Conservation (phyloP, 64 coral and sea anemone species). For the Trachythela sp. region DNA sequence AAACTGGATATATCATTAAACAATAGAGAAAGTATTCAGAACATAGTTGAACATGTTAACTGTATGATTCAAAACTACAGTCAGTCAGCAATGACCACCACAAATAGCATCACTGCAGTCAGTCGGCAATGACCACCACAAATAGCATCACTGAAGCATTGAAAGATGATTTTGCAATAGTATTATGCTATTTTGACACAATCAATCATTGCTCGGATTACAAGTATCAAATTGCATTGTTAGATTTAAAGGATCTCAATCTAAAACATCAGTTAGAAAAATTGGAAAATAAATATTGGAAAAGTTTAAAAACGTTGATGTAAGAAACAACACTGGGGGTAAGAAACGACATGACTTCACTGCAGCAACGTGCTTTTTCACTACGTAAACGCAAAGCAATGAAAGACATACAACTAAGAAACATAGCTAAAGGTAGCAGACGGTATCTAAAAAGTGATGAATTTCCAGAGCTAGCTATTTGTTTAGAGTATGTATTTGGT, state of each 20-base stretch:
- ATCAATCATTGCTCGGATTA: slow-evolving; percentile 35
- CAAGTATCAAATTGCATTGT: slow-evolving; percentile 26
- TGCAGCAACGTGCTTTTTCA: background rate
- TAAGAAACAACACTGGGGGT: background rate
- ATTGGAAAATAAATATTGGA: background rate
- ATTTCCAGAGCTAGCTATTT: slow-evolving; percentile 47
- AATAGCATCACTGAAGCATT: background rate
- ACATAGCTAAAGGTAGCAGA: slow-evolving; percentile 39
- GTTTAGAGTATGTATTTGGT: slow-evolving; percentile 56
- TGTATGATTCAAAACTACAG: too few species aligned
- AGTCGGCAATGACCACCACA: background rate
- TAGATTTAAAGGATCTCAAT: slow-evolving; percentile 18
- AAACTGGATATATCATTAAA: slow-evolving; percentile 29
- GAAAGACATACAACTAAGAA: background rate
- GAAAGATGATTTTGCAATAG: slow-evolving; percentile 8
- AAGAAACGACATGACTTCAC: slow-evolving; percentile 21
- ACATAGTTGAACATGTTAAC: too few species aligned
- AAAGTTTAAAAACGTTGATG: background rate
- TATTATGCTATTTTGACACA: slow-evolving; percentile 39
- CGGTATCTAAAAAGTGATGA: slow-evolving; percentile 55
- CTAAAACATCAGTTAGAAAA: background rate
- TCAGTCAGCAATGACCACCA: too few species aligned
- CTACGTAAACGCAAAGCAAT: background rate
- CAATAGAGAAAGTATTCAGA: too few species aligned
- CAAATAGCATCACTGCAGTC: background rate